Evolutionary conservation across 2,113 vertebrate genomes (phyloP).

Genomic region (Pimephales promelas): DNA sequence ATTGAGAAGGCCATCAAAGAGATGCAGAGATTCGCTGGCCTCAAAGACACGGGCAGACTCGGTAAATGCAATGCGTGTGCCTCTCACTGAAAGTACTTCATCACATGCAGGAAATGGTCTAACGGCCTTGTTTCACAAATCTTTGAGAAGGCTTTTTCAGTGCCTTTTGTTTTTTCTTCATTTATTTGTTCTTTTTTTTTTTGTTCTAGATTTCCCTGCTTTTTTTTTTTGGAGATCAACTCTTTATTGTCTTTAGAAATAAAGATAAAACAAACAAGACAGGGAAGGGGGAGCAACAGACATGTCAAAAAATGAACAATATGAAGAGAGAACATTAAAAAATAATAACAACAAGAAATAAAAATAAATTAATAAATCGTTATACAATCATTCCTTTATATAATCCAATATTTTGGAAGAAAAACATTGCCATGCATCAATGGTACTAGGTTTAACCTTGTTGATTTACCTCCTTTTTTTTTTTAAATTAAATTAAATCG

Average conservation of each 20-base stretch:
- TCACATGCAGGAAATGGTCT: not conserved
- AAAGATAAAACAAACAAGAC: too few relatives aligned
- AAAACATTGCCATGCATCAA: too few relatives aligned
- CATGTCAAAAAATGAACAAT: too few relatives aligned
- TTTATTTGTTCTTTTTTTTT: not conserved
- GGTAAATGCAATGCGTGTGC: constrained; percentile 69
- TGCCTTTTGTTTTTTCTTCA: not conserved
- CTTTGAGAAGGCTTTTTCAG: not conserved
- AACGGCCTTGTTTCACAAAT: not conserved
- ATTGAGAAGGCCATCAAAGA: constrained; percentile 77
- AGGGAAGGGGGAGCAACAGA: too few relatives aligned
- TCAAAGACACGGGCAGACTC: constrained; percentile 78
- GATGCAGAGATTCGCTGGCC: constrained; percentile 87
- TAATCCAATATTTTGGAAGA: too few relatives aligned
- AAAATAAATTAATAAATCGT: too few relatives aligned
- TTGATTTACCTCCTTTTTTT: not conserved
- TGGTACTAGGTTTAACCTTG: too few relatives aligned
- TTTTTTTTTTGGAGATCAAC: too few relatives aligned
- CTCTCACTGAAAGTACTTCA: not conserved
- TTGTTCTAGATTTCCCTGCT: not conserved
- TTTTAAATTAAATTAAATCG: not conserved
- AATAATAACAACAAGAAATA: too few relatives aligned
- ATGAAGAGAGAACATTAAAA: too few relatives aligned
- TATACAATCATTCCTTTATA: too few relatives aligned
- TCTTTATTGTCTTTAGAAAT: too few relatives aligned